phyloP scores from a whole-genome alignment of 2,113 vertebrate genomes.

The Cathartes aura region DNA sequence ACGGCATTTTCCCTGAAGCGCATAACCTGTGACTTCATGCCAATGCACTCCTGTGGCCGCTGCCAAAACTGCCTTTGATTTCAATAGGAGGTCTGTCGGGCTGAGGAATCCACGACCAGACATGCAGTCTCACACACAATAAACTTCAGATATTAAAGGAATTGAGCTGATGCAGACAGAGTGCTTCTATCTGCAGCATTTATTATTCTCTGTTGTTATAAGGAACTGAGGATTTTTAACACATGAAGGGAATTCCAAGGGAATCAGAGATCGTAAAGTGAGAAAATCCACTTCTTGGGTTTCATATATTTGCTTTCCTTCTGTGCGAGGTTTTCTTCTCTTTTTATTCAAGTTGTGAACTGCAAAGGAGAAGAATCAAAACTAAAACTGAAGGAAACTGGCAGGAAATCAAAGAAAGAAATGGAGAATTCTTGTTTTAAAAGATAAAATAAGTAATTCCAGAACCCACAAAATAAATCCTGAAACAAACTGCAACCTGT shows the following conservation, averaged over 20 bases:
- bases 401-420: background rate
- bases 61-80: slow-evolving; percentile 36
- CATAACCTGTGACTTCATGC: background rate
- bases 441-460: background rate
- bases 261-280: background rate
- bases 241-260: background rate
- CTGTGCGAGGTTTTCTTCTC: background rate
- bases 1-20: background rate
- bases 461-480: background rate
- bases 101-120: slow-evolving; percentile 20
- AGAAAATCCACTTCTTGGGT: background rate
- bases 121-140: slow-evolving; percentile 18
- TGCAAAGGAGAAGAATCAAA: background rate
- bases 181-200: slow-evolving; percentile 25
- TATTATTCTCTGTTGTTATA: background rate
- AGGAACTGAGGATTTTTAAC: background rate
- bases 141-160: slow-evolving; percentile 16
- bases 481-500: background rate
- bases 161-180: slow-evolving; percentile 46
- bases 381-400: background rate
- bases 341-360: background rate
- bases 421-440: background rate
- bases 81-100: background rate
- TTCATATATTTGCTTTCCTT: background rate
- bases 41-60: background rate